Evolutionary conservation across 2,113 vertebrate genomes (phyloP), one percentile per base, ranked within the genome.

Genomic region (Sigmodon hispidus): DNA sequence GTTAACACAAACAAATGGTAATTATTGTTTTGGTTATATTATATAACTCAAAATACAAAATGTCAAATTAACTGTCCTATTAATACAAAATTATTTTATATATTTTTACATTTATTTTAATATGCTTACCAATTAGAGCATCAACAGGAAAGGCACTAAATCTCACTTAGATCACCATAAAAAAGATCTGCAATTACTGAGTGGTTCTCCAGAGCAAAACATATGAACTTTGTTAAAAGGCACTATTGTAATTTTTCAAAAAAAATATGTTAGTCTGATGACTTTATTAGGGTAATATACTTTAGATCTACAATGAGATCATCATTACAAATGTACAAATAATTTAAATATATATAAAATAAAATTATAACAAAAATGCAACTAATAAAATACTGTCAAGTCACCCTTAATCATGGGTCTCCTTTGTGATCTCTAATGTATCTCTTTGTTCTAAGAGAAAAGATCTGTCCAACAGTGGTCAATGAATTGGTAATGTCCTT

Each of bases 11-110:
- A 89, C 40, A 84, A 85, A 61, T 88, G 29, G 3, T 34, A 95
- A 87, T 59, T 90, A n/a, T n/a, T n/a, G n/a, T n/a, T n/a, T n/a
- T n/a, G n/a, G n/a, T n/a, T n/a, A n/a, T n/a, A n/a, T n/a, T n/a
- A 86, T 87, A 88, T 89, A 92, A 94, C 87, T 31, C 57, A 43
- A 80, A 94, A 93, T 70, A 40, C 31, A 73, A 89, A 96, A 63
- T 70, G 8, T 76, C 63, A 70, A 61, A 90, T 91, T 87, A 93
- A 19, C 15, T n/a, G 29, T 31, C 87, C 65, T 8, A 5, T 43
- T 89, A 63, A 87, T 24, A 75, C n/a, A 52, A 94, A 85, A 40
- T 9, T 5, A 0, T 81, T 87, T 93, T 57, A 24, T 93, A 67
- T 16, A 50, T 91, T 50, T 86, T 84, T 94, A 55, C 59, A 87